Conservation (phyloP, 2,888 invertebrate genomes). For the Biston betularia region DNA sequence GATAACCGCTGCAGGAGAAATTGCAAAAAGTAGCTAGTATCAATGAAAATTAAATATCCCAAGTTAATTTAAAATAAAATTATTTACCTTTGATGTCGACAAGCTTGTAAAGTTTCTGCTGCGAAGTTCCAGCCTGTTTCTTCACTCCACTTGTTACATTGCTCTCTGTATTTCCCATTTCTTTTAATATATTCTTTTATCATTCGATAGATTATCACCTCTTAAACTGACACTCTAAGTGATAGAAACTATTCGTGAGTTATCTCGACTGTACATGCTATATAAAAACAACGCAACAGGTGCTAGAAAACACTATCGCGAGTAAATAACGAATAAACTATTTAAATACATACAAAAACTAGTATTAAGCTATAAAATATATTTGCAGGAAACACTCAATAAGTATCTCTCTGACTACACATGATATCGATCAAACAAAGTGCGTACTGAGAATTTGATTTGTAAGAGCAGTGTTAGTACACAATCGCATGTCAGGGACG, state of each 20-base stretch:
- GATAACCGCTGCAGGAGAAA: too few species aligned
- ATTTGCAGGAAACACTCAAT: background rate
- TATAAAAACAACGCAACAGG: constrained; percentile 19
- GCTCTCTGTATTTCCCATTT: constrained; percentile 92
- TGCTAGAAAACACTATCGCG: background rate
- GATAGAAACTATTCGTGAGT: background rate
- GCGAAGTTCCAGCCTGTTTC: constrained; percentile 95
- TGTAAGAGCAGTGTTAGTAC: too few species aligned
- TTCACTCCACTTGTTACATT: constrained; percentile 98
- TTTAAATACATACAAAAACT: constrained; percentile 4
- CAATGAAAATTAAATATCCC: too few species aligned
- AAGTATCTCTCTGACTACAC: background rate
- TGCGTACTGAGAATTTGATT: background rate
- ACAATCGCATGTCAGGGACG: too few species aligned
- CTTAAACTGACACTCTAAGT: background rate
- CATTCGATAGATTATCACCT: background rate
- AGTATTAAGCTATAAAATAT: background rate
- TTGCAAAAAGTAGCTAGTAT: too few species aligned
- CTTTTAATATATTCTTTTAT: background rate
- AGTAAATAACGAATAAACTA: background rate
- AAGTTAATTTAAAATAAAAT: constrained; percentile 29
- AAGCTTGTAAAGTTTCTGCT: constrained; percentile 94
- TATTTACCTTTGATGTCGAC: constrained; percentile 94
- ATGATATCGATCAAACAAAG: constrained; percentile 11
- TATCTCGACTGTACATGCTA: constrained; percentile 14